Evolutionary conservation across 2,888 invertebrate species (phyloP), one percentile per base, ranked within the genome.

Genomic region (Melinopterus prodromus): DNA sequence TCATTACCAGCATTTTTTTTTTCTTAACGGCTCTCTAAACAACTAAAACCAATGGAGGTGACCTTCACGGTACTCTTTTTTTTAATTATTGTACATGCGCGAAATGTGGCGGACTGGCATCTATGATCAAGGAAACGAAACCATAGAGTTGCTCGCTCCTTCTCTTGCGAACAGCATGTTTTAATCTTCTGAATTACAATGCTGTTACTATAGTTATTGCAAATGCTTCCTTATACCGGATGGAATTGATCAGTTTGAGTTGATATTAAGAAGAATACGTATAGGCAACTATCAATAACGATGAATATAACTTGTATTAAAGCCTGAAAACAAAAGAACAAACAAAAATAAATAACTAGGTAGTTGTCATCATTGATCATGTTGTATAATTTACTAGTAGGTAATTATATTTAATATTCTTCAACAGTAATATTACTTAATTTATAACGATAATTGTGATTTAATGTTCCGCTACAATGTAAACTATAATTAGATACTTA

Each of bases 401-500:
- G 12, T 53, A 53, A 53, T 53, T 53, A 53, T 53, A 53, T 53
- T 53, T 53, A 53, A 53, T 53, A 53, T 53, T 53, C 53, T 53
- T 12, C 53, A 53, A 53, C 53, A 53, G 53, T 53, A 53, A 53
- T 53, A 53, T 53, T 53, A 53, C 53, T 53, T 53, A 53, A 53
- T 53, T 53, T 53, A 12, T 53, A 9, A 7, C 9, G 53, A 53
- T 53, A 53, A 53, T 53, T 53, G 53, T 53, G 53, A 53, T 53
- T 53, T 53, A 53, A 53, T 53, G 53, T 53, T 53, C 53, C 53
- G 53, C 53, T 53, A 53, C 53, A 53, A 2, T 53, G 53, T 53
- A 53, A 53, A 53, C 53, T 53, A 53, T 53, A 53, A 53, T 53
- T 53, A 53, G 53, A 53, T 53, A 53, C 53, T 53, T 53, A 53